A percentile compares a stretch with the other conserved stretches of the same genome.
Evolutionary conservation across 2,797 vertebrate genomes (phyloP).

Genomic region (Sebastes diploproa): DNA sequence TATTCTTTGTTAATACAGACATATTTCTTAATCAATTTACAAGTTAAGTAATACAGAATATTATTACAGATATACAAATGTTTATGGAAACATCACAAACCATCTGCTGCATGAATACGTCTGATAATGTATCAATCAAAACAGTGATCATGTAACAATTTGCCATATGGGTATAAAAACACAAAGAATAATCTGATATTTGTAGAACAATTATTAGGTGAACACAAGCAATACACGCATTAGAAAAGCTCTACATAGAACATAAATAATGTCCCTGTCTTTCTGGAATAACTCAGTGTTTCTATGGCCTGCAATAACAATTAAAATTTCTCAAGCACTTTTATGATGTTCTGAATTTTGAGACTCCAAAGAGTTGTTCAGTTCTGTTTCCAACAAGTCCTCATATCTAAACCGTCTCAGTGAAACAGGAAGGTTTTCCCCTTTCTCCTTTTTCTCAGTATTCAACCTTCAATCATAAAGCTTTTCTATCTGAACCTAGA

Average conservation of each 20-base stretch:
- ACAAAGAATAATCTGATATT: not conserved
- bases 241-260: not conserved
- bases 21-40: not conserved
- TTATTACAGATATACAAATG: not conserved
- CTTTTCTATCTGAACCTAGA: not conserved
- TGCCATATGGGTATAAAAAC: not conserved
- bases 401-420: too few species aligned
- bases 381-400: too few species aligned
- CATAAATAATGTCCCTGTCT: not conserved
- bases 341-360: too few species aligned
- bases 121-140: not conserved
- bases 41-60: not conserved
- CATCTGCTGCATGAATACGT: not conserved
- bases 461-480: not conserved
- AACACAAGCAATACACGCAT: not conserved
- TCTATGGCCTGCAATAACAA: too few species aligned
- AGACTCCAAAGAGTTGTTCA: too few species aligned
- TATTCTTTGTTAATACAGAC: not conserved
- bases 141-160: not conserved
- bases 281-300: not conserved
- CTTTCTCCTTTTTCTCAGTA: not conserved
- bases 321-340: too few species aligned
- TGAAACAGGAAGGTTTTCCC: too few species aligned
- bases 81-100: not conserved
- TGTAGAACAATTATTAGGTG: not conserved